These are phyloP conservation scores for Listronotus bonariensis DNA, from an alignment of 1,140 invertebrate genomes.

Conservation along the genomic window DNA sequence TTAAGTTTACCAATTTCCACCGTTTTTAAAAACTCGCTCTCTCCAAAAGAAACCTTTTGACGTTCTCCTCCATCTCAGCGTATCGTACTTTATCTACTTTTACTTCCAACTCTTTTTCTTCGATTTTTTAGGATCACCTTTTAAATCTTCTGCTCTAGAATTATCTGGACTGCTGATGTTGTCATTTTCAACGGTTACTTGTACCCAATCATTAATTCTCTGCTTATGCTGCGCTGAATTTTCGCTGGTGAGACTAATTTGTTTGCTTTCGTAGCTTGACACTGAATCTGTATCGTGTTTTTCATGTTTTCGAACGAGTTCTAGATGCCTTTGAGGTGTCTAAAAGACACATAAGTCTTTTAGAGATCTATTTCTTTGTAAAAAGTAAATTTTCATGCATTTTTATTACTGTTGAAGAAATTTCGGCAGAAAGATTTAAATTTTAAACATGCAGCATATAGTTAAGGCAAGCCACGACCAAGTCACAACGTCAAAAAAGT, in stretches of 20 bases:
- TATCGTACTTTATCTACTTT: slow-evolving; percentile 48
- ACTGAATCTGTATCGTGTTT: slow-evolving; percentile 26
- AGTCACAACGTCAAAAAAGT: too few species aligned
- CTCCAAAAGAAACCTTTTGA: slow-evolving; percentile 52
- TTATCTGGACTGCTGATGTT: slow-evolving; percentile 41
- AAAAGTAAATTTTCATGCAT: background rate
- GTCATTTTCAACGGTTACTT: slow-evolving; percentile 45
- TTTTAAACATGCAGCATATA: too few species aligned
- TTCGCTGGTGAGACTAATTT: slow-evolving; percentile 40
- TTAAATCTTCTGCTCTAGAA: slow-evolving; percentile 39
- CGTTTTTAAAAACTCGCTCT: slow-evolving; percentile 51
- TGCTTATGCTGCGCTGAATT: slow-evolving; percentile 47
- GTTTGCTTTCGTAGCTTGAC: slow-evolving; percentile 41
- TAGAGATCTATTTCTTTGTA: background rate
- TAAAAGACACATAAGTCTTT: slow-evolving; percentile 4
- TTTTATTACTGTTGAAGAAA: too few species aligned
- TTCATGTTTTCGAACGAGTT: background rate
- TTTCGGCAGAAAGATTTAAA: too few species aligned
- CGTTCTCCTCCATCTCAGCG: slow-evolving; percentile 53
- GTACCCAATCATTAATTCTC: slow-evolving; percentile 50
- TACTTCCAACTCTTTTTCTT: slow-evolving; percentile 47
- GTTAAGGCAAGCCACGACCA: too few species aligned
- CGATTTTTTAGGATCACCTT: slow-evolving; percentile 17
- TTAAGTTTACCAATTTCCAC: slow-evolving; percentile 46
- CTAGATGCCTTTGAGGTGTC: slow-evolving; percentile 3